A percentile compares a stretch with the other conserved stretches of the same genome.
Conservation (phyloP, 2,797 vertebrate species). For the Telmatherina bonti region DNA sequence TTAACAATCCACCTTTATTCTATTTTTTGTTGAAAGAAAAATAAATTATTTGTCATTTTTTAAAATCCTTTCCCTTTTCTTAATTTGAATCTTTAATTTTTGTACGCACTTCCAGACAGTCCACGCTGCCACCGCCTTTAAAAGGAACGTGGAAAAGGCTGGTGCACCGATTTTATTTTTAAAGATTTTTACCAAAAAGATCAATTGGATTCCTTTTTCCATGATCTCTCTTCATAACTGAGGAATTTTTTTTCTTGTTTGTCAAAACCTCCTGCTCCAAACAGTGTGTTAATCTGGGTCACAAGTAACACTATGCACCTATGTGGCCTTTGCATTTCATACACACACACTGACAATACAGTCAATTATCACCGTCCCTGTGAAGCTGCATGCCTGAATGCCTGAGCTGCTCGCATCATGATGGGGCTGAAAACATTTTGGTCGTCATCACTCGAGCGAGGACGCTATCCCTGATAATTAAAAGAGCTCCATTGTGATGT, state of each 20-base stretch:
- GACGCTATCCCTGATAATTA: constrained; percentile 77
- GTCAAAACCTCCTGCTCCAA: background rate
- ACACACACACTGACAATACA: constrained; percentile 54
- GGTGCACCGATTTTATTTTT: no score
- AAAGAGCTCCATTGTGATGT: constrained; percentile 77
- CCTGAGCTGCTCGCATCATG: constrained; percentile 51
- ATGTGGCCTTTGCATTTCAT: constrained; percentile 44
- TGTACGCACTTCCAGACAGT: no score
- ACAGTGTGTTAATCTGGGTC: constrained; percentile 42
- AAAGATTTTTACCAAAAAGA: background rate
- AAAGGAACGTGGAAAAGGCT: no score
- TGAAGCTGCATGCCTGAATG: constrained; percentile 60
- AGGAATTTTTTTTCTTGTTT: constrained; percentile 16
- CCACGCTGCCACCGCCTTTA: no score
- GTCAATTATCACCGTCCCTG: constrained; percentile 70
- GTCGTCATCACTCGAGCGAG: constrained; percentile 64
- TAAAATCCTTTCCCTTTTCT: no score
- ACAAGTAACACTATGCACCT: constrained; percentile 58
- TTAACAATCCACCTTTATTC: no score
- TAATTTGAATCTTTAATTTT: no score
- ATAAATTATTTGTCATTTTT: no score
- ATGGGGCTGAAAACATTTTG: constrained; percentile 44
- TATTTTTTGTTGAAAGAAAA: no score
- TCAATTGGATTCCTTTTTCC: background rate
- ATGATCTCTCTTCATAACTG: background rate